Conservation (phyloP, 2,113 vertebrate species). For the Channa maculata region DNA sequence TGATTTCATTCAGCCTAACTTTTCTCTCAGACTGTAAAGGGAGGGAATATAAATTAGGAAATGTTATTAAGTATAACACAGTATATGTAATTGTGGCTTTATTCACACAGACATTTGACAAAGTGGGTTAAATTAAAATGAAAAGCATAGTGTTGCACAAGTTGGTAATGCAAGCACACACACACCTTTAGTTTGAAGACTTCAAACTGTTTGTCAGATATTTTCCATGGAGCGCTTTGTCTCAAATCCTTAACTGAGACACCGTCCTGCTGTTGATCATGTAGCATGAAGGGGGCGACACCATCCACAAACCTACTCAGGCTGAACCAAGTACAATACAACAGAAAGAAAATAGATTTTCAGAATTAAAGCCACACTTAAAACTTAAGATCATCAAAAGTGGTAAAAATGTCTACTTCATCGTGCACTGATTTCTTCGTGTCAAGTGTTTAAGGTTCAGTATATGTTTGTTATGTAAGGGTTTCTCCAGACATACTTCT, state of each 20-base stretch:
- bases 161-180: not conserved
- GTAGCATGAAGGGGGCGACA: constrained; percentile 76
- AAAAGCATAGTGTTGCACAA: not conserved
- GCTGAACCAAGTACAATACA: constrained; percentile 45
- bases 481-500: constrained; percentile 65
- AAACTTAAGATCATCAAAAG: too few species aligned
- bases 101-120: not conserved
- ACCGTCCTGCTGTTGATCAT: constrained; percentile 69
- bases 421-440: too few species aligned
- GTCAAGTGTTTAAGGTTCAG: not conserved
- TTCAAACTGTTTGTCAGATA: constrained; percentile 79
- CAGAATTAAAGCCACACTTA: too few species aligned
- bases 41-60: not conserved
- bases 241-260: constrained; percentile 41
- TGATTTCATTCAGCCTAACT: constrained; percentile 83
- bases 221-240: constrained; percentile 63
- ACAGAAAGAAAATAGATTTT: not conserved
- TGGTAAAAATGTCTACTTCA: too few species aligned
- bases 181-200: constrained; percentile 77
- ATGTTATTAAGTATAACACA: not conserved
- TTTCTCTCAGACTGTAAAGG: constrained; percentile 78
- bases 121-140: not conserved
- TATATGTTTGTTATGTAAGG: not conserved
- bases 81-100: not conserved
- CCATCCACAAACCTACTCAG: constrained; percentile 79